A percentile compares a stretch with the other conserved stretches of the same genome.
Conservation (phyloP, 2,797 vertebrate species). For the Heteromormyrus szaboi region DNA sequence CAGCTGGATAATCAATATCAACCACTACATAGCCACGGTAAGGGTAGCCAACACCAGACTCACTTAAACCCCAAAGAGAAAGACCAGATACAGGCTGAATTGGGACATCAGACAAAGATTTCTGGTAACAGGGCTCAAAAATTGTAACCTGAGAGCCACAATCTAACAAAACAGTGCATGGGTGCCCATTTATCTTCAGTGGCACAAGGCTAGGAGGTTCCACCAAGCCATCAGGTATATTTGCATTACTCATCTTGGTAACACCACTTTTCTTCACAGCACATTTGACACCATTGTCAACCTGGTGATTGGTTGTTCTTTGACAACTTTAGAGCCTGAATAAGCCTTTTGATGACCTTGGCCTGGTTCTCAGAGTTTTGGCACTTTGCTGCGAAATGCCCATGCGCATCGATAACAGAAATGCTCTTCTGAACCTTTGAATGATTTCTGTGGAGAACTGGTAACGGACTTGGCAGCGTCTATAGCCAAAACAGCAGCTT, state of each 20-base stretch:
- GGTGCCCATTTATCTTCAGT: too few species aligned
- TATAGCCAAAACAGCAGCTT: too few species aligned
- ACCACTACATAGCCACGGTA: slow-evolving; percentile 27
- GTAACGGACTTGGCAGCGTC: too few species aligned
- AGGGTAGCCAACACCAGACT: slow-evolving; percentile 16
- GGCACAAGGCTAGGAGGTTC: background rate
- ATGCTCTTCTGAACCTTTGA: too few species aligned
- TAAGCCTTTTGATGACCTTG: slow-evolving; percentile 24
- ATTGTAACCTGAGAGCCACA: too few species aligned
- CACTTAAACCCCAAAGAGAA: slow-evolving; percentile 22
- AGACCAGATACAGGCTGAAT: slow-evolving; percentile 16
- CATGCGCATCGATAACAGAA: background rate
- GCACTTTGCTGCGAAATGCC: slow-evolving; percentile 18
- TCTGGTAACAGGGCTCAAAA: background rate
- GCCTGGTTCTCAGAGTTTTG: background rate
- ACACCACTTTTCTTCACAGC: too few species aligned
- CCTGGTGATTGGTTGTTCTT: background rate
- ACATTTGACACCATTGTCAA: too few species aligned
- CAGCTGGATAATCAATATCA: slow-evolving; percentile 9
- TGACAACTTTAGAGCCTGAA: background rate
- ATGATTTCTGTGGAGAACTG: too few species aligned
- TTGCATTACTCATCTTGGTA: background rate
- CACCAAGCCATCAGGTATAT: slow-evolving; percentile 20
- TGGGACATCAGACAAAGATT: slow-evolving; percentile 10
- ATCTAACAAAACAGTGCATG: too few species aligned